Evolutionary conservation across 2,888 invertebrate genomes (phyloP).

Genomic region (Polydesmus complanatus): DNA sequence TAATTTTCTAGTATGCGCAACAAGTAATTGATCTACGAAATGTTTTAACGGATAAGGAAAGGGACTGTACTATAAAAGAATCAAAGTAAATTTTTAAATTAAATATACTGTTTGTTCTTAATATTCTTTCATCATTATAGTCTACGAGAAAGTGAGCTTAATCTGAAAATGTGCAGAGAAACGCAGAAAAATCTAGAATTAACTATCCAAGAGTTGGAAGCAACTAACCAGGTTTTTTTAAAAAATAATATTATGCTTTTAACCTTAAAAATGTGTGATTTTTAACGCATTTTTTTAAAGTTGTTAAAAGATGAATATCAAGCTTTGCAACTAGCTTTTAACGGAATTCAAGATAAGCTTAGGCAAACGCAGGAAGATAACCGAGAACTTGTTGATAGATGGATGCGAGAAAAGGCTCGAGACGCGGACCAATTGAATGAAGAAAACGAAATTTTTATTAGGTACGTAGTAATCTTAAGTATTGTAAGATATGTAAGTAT

Average conservation of each 20-base stretch:
- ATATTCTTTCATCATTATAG: conserved; percentile 21
- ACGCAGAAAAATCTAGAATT: conserved; percentile 21
- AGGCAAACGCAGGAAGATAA: conserved; percentile 57
- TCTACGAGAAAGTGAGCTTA: conserved; percentile 24
- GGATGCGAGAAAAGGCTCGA: conserved; percentile 81
- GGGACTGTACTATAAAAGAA: conserved; percentile 56
- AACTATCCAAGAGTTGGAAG: conserved; percentile 43
- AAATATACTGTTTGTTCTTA: too few relatives aligned
- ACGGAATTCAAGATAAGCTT: conserved; percentile 75
- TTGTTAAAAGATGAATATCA: conserved; percentile 86
- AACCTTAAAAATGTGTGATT: too few relatives aligned
- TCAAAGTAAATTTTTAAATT: conserved; percentile 40
- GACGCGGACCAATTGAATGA: conserved; percentile 94
- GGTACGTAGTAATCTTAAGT: conserved; percentile 40
- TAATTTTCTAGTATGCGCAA: conserved; percentile 52
- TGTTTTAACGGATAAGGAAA: conserved; percentile 69
- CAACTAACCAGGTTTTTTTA: conserved; percentile 50
- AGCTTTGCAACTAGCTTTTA: conserved; percentile 80
- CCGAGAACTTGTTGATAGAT: conserved; percentile 63
- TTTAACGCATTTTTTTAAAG: conserved; percentile 30
- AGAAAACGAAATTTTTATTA: conserved; percentile 84
- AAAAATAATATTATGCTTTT: neutral
- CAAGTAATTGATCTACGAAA: conserved; percentile 80
- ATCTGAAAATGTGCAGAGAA: conserved; percentile 21
- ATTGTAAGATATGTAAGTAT: neutral